These are phyloP conservation scores for Chymomyza fuscimana DNA, from an alignment of 2,888 invertebrate species.

Conservation along the genomic window DNA sequence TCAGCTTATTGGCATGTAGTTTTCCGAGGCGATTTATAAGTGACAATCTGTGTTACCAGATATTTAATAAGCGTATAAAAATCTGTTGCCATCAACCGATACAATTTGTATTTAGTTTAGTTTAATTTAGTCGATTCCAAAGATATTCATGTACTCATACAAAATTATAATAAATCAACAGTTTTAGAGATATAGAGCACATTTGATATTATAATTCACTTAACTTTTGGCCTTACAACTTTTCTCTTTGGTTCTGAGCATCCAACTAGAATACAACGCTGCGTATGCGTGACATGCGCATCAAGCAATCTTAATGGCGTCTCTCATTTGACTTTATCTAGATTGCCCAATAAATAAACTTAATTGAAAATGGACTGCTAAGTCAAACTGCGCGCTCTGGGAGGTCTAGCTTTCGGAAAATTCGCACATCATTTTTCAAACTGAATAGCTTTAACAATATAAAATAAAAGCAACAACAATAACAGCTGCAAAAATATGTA, in stretches of 20 bases:
- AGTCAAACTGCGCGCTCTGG: not conserved
- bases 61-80: too few relatives aligned
- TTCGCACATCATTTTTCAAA: slow-evolving; percentile 72
- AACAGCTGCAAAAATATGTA: slow-evolving; percentile 61
- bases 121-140: too few relatives aligned
- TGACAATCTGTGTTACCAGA: too few relatives aligned
- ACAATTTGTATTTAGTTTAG: too few relatives aligned
- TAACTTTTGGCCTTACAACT: not conserved
- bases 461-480: slow-evolving; percentile 31
- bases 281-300: slow-evolving; percentile 58
- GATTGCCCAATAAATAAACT: slow-evolving; percentile 60
- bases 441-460: slow-evolving; percentile 38
- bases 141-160: too few relatives aligned
- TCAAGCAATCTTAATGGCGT: slow-evolving; percentile 42
- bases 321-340: slow-evolving; percentile 60
- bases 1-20: too few relatives aligned
- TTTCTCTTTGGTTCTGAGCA: not conserved
- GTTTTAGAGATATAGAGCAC: not conserved
- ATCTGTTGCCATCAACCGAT: too few relatives aligned
- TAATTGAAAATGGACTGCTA: slow-evolving; percentile 38
- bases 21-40: too few relatives aligned
- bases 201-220: not conserved
- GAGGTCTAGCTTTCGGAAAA: slow-evolving; percentile 26
- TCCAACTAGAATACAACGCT: slow-evolving; percentile 25
- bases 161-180: too few relatives aligned